Evolutionary conservation across 2,113 vertebrate species (phyloP).

Genomic region (Gymnocephalus cernua): DNA sequence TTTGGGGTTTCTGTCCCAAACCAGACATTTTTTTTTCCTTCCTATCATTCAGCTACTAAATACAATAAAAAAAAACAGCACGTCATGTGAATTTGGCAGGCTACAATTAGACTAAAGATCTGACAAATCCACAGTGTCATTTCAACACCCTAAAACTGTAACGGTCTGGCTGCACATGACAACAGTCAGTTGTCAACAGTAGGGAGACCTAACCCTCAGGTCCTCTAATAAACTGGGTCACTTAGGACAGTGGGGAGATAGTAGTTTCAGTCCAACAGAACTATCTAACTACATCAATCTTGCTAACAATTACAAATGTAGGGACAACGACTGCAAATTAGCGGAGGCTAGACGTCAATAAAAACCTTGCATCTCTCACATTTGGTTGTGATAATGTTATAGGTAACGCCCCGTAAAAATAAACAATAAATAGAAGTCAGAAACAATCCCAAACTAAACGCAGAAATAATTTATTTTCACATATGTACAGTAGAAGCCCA

Average conservation of each 20-base stretch:
- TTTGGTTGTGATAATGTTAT: too few relatives aligned
- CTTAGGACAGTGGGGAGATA: background rate
- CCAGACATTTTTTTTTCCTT: too few relatives aligned
- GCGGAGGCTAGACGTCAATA: too few relatives aligned
- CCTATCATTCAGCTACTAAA: background rate
- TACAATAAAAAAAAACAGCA: background rate
- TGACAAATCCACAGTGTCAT: conserved; percentile 21
- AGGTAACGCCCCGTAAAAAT: too few relatives aligned
- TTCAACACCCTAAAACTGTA: conserved; percentile 6
- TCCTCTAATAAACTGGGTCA: conserved; percentile 11
- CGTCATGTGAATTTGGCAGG: background rate
- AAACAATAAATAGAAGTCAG: background rate
- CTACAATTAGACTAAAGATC: conserved; percentile 15
- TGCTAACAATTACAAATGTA: background rate
- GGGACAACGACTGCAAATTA: too few relatives aligned
- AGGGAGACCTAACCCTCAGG: background rate
- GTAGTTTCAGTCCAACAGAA: background rate
- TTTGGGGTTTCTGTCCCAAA: conserved; percentile 13
- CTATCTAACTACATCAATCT: background rate
- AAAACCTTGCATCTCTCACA: too few relatives aligned
- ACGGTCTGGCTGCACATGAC: background rate
- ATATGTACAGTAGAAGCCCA: background rate
- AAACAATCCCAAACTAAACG: background rate
- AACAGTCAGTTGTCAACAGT: conserved; percentile 19
- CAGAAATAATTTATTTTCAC: background rate